Percentiles rank a stretch among this genome's conserved stretches.
phyloP scores from a whole-genome alignment of 1,140 invertebrate genomes.

The Medauroidea extradentata region DNA sequence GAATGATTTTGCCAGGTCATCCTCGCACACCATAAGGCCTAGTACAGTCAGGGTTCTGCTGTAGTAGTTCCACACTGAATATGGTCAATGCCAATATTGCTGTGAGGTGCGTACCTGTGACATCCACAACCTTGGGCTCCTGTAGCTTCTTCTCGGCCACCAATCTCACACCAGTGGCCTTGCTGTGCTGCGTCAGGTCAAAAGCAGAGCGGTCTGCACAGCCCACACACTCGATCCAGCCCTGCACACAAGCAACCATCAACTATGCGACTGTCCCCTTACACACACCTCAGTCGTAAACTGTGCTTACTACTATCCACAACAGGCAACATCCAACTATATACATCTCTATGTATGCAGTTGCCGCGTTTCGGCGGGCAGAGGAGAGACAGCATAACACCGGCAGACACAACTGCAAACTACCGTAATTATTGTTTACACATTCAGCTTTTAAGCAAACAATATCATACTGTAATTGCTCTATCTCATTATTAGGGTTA shows the following conservation, averaged over 20 bases:
- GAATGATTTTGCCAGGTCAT: too few species aligned
- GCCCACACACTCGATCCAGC: conserved; percentile 99
- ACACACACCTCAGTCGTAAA: neutral
- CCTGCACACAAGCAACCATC: conserved; percentile 49
- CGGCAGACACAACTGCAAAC: neutral
- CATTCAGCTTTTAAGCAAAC: too few species aligned
- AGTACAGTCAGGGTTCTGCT: too few species aligned
- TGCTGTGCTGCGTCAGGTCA: conserved; percentile 91
- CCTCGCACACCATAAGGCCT: too few species aligned
- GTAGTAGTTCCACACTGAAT: too few species aligned
- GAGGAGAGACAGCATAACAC: neutral
- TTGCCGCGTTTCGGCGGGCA: neutral
- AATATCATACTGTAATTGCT: too few species aligned
- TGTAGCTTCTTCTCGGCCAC: conserved; percentile 87
- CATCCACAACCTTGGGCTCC: conserved; percentile 71
- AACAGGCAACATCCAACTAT: conserved; percentile 2
- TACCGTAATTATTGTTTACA: too few species aligned
- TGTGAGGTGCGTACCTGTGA: conserved; percentile 49
- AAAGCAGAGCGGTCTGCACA: conserved; percentile 98
- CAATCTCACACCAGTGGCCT: conserved; percentile 85
- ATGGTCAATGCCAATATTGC: too few species aligned
- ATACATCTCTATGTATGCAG: neutral
- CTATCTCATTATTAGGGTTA: too few species aligned
- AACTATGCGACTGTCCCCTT: neutral
- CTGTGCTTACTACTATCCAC: too few species aligned